Base-by-base conservation (phyloP, 2,113 vertebrate species). In the Semicossyphus pulcher region DNA sequence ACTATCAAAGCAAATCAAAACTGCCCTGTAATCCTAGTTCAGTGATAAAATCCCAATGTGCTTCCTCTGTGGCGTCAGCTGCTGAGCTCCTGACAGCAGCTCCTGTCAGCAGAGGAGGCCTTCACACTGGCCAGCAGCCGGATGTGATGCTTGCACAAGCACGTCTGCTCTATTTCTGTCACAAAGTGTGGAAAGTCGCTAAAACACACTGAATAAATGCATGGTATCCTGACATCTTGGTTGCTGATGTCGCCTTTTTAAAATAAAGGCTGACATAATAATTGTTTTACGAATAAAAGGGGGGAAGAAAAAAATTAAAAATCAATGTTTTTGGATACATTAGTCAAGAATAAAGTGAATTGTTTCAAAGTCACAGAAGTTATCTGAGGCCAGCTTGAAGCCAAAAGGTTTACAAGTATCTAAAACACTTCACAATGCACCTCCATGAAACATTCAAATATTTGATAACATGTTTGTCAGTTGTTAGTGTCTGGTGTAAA, bases 1-100 rank as follows among this genome's bases (percentile, higher is more conserved):
- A 62, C 61, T 41, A 75, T 78, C 59, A 71, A 75, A 71, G 54
- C 16, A 39, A 56, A 60, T 66, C 63, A 15, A 45, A 57, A 69
- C 47, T 53, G 61, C 39, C 20, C 52, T 32, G 36, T 63, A 72
- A 67, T 72, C 56, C 45, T 39, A 20, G 20, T 49, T 44, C 31
- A 48, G 28, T 20, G 34, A 44, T 65, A 41, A 80, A 71, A 75
- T 57, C 44, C 10, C 67, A 47, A 2, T 15, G 58, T 1, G 4
- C 26, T 58, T 18, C 10, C 41, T 62, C 21, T 28, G 18, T 25
- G 58, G 34, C 60, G 72, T 57, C 48, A 80, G 41, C 58, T 60
- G 26, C 45, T 51, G 51, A 69, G 14, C 48, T 47, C 23, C 11
- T 53, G 29, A n/a, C 42, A 53, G 20, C 25, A 10, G 54, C 58